Evolutionary conservation across 1,140 invertebrate species (phyloP), one percentile per base, ranked within the genome.

Genomic region (Drosophila azteca): DNA sequence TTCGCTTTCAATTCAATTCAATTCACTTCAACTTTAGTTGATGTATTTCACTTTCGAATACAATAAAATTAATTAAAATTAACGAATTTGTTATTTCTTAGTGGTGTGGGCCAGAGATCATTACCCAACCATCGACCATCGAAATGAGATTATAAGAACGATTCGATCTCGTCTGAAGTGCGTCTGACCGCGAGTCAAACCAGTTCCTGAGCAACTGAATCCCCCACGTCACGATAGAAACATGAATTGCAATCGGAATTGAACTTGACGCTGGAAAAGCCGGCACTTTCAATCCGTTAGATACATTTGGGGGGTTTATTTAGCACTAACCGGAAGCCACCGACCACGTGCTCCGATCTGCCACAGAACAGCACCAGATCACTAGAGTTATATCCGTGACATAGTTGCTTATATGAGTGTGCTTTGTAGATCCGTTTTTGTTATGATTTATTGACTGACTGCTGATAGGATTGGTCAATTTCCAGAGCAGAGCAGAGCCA

Each of bases 391-490:
- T 31, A 74, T 75, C 71, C 61, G 61, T 75, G 49, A 66, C 61
- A 74, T 31, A 74, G 61, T 71, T 1, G 1, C 17, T 20, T 61
- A 51, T 44, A 48, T 53, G 35, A 39, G 17, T 54, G 39, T 17
- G 17, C 24, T 41, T 15, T 9, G 52, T 8, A 49, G 41, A 55
- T 52, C 45, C 20, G 29, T 61, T 20, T 24, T 51, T 44, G 55
- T 57, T 68, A 54, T 72, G 79, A 71, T 79, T 55, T 55, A 79
- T 79, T 75, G 74, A 76, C 44, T 75, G 74, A 76, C 44, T 58
- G 70, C 29, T 75, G 70, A 87, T 88, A 58, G 82, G 78, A 73
- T 88, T 88, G 85, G 78, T 68, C 74, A 52, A 79, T 66, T 69
- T 66, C 57, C 63, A 24, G 24, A 24, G 24, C 24, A 78, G 73